Evolutionary conservation across 2,888 invertebrate species (phyloP).

Genomic region (Lasioglossum figueresi): DNA sequence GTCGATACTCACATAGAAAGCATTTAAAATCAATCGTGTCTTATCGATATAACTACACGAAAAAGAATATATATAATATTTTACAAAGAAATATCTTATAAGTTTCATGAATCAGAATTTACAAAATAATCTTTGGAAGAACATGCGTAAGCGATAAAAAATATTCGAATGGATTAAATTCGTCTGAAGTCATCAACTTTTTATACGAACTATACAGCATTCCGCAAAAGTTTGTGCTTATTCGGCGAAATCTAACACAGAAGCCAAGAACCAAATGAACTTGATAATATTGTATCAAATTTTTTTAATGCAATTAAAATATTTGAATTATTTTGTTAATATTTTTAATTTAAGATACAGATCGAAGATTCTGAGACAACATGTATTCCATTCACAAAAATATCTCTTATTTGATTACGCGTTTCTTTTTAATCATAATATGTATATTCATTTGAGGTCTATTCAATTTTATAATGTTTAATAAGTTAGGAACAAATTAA

Average conservation of each 20-base stretch:
- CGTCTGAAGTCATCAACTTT: conserved; percentile 42
- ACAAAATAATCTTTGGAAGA: neutral
- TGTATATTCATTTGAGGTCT: too few species aligned
- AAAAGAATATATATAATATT: neutral
- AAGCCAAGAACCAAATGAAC: neutral
- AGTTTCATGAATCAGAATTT: conserved; percentile 11
- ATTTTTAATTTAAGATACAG: neutral
- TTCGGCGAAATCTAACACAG: conserved; percentile 4
- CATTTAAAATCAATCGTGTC: neutral
- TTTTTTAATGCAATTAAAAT: neutral
- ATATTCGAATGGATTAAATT: conserved; percentile 51
- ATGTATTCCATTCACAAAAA: neutral
- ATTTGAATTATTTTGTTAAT: neutral
- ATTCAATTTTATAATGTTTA: too few species aligned
- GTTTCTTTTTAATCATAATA: neutral
- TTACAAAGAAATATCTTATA: neutral
- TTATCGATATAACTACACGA: conserved; percentile 2
- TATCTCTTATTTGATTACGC: neutral
- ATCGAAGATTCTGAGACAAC: neutral
- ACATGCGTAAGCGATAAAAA: neutral
- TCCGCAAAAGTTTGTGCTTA: conserved; percentile 16
- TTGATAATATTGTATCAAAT: too few species aligned
- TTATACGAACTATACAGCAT: neutral
- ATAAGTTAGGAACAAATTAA: too few species aligned
- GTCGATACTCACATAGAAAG: conserved; percentile 28